Evolutionary conservation across 2,888 invertebrate species (phyloP), one percentile per base, ranked within the genome.

Genomic region (Lycia hirtaria): DNA sequence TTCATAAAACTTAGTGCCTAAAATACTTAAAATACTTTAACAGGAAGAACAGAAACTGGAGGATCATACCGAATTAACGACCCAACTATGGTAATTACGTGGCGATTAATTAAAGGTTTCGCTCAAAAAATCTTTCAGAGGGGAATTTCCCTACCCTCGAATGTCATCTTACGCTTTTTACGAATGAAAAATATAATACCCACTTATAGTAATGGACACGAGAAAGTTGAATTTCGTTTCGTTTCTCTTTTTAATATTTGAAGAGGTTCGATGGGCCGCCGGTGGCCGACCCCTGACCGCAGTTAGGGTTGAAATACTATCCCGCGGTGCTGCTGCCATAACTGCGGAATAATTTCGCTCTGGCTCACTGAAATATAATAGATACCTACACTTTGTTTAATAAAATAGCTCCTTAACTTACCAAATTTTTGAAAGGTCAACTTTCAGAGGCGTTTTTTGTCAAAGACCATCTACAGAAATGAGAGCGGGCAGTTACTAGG

Each of bases 221-320:
- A 61, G 74, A 80, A 80, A 82, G 77, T 81, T 76, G 71, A 80
- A 79, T 80, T 80, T 81, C 78, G 73, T 78, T 82, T 80, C 79
- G 72, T 72, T 78, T 75, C 75, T 73, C 74, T 71, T 75, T 76
- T 86, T 78, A 87, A 87, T 86, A 85, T 85, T 85, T 83, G 76
- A 87, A 73, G 76, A 79, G 78, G 76, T 76, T 75, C 76, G 77
- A 81, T 80, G 76, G 76, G 71, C 68, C 69, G 75, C 59, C 75
- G 78, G 74, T 74, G 67, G 70, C 76, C 76, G 85, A 83, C 83
- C 83, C 63, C 58, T 59, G 66, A 67, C 69, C 69, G 57, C 44
- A 37, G 38, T 20, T 69, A 83, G 83, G 82, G 81, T 70, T 82
- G 83, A 65, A 62, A 60, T 64, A 59, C 43, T 44, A 64, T 45